These are phyloP conservation scores for Loxodonta africana DNA, from an alignment of 2,113 vertebrate genomes.

Conservation along the genomic window DNA sequence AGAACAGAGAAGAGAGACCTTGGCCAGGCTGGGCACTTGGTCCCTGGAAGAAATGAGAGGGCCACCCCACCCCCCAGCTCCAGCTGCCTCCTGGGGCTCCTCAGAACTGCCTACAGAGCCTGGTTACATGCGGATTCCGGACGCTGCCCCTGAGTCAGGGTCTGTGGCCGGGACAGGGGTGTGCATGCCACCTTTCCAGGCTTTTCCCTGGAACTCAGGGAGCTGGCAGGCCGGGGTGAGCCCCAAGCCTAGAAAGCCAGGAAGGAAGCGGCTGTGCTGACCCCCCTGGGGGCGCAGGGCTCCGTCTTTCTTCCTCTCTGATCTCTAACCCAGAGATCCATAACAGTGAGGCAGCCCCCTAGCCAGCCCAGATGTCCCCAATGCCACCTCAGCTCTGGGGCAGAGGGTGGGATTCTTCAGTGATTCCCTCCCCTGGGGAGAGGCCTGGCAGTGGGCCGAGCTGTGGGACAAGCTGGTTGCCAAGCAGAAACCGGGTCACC, in stretches of 20 bases:
- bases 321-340: neutral
- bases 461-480: neutral
- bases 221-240: fast-evolving
- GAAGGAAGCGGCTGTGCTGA: fast-evolving
- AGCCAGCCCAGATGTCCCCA: no score
- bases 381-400: neutral
- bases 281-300: fast-evolving
- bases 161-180: neutral
- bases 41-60: neutral
- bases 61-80: no score
- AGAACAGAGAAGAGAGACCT: neutral
- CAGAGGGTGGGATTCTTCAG: fast-evolving
- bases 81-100: neutral
- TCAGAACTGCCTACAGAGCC: fast-evolving
- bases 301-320: neutral
- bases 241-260: neutral
- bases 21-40: neutral
- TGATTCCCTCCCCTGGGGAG: neutral
- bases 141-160: neutral
- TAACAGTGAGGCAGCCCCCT: neutral
- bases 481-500: neutral
- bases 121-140: neutral
- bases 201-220: neutral
- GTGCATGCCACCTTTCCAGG: neutral
- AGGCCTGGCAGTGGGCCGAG: neutral